Percentiles rank a stretch among this genome's conserved stretches.
Conservation (phyloP, 2,888 invertebrate genomes). For the Lithosia quadra region DNA sequence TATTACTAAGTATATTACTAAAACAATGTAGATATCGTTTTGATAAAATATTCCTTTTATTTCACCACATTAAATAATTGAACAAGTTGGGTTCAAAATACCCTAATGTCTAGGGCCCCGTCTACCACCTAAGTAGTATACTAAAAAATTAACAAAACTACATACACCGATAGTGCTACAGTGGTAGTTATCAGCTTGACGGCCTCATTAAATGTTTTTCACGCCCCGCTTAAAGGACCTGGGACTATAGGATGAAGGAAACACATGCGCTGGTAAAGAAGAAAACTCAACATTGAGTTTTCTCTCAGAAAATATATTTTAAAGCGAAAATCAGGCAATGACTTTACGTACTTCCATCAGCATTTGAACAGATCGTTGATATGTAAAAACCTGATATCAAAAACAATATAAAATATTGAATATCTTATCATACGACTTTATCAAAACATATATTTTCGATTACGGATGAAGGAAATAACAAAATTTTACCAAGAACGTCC, state of each 20-base stretch:
- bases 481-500: conserved; percentile 5
- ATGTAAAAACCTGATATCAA: neutral
- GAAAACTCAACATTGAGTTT: too few relatives aligned
- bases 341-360: neutral
- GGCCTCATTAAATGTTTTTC: too few relatives aligned
- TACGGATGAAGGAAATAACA: conserved; percentile 16
- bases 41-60: neutral
- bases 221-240: too few relatives aligned
- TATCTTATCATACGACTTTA: conserved; percentile 17
- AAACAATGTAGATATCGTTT: neutral
- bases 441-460: conserved; percentile 18
- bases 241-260: too few relatives aligned
- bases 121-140: too few relatives aligned
- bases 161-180: too few relatives aligned
- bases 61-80: neutral
- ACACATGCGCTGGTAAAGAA: too few relatives aligned
- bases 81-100: too few relatives aligned
- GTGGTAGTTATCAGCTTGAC: too few relatives aligned
- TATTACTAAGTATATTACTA: neutral
- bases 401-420: neutral
- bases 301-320: too few relatives aligned
- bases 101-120: too few relatives aligned
- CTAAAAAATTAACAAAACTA: too few relatives aligned
- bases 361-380: neutral
- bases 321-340: neutral